Base-by-base conservation (phyloP, 2,888 invertebrate genomes). In the Phalangium opilio region DNA sequence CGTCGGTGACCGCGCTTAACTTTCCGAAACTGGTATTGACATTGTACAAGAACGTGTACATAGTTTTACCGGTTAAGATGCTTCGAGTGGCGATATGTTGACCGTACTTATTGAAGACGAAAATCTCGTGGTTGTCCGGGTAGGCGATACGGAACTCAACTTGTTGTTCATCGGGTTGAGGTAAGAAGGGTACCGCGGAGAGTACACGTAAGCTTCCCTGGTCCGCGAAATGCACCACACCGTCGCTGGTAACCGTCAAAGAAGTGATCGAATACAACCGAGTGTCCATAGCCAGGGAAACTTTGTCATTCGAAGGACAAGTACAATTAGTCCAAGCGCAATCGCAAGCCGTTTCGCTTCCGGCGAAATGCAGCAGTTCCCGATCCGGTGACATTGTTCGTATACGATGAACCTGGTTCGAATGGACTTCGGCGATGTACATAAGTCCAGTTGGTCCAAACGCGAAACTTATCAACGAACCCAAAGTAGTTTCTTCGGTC, bases 21-120 rank as follows among this genome's bases (percentile, higher is more conserved):
- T 89, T 90, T 0, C 95, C 95, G 61, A 89, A 91, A 61, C 87
- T 90, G 0, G 93, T 93, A 63, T 93, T 93, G 0, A 93, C 89
- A 58, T 89, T 91, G 69, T 96, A 96, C 0, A 89, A 83, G 64
- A 95, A 96, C 2, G 84, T 78, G 64, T 91, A 95, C 55, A 85
- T 81, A 3, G 82, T 85, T 66, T 89, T 87, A 0, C 87, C 89
- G 0, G 93, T 93, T n/a, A 95, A 70, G 50, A 96, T 91, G 62
- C 91, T 90, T 57, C 82, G 82, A 0, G 93, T 95, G 47, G 84
- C 81, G 3, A 89, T 78, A 62, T 96, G 96, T 64, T 93, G 93
- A 0, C 96, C 96, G 62, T 90, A 89, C 57, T 87, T 73, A 61
- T 90, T 90, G 69, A 90, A 90, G 19, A 89, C 78, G 61, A 89